Evolutionary conservation across 2,797 vertebrate species (phyloP).

Genomic region (Coreius guichenoti): DNA sequence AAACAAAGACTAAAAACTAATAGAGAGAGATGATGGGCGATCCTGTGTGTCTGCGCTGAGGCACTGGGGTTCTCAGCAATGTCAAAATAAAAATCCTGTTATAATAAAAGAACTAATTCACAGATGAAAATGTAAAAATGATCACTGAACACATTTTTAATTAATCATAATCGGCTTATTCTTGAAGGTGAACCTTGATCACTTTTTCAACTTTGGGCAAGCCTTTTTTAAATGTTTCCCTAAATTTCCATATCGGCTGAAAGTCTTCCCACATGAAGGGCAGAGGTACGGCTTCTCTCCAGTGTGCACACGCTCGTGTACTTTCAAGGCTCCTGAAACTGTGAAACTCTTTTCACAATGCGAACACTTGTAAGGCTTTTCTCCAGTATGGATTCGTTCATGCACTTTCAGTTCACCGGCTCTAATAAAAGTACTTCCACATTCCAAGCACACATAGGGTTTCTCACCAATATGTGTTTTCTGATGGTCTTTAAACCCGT

Average conservation of each 20-base stretch:
- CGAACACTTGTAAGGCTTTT: conserved; percentile 1
- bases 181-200: not conserved
- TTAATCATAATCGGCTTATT: not conserved
- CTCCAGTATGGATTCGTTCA: conserved; percentile 1
- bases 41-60: not conserved
- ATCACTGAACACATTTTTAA: not conserved
- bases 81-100: not conserved
- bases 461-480: conserved; percentile 6
- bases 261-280: conserved; percentile 14
- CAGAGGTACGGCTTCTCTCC: conserved; percentile 20
- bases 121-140: too few species aligned
- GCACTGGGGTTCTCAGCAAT: not conserved
- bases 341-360: conserved; percentile 13
- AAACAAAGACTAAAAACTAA: not conserved
- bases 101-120: not conserved
- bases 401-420: conserved; percentile 3
- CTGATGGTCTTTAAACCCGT: conserved; percentile 1
- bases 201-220: conserved; percentile 12
- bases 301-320: not conserved
- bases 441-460: conserved; percentile 6
- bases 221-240: conserved; percentile 17
- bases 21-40: not conserved
- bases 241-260: conserved; percentile 12
- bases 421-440: conserved; percentile 10
- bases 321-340: not conserved